A percentile compares a stretch with the other conserved stretches of the same genome.
Evolutionary conservation across 37 sponge, comb jelly and placozoan species (phyloP).

Genomic region (Ianthella basta): DNA sequence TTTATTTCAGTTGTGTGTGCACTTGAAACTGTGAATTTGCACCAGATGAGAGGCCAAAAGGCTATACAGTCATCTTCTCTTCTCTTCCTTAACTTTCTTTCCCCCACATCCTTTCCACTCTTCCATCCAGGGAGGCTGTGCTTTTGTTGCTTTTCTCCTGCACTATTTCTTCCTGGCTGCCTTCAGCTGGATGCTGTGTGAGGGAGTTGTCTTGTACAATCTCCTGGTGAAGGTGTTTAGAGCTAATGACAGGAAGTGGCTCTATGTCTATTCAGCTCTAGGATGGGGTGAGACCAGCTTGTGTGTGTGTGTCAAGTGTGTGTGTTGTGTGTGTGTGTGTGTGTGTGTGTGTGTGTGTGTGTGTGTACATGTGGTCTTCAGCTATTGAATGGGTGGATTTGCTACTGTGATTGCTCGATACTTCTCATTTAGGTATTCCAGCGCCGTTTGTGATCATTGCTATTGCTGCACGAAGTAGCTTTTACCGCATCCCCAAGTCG

Average conservation of each 20-base stretch:
- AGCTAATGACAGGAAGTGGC: slow-evolving; percentile 17
- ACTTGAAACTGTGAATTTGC: neutral
- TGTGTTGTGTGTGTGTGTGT: neutral
- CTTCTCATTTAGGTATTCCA: slow-evolving; percentile 34
- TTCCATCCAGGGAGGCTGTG: slow-evolving; percentile 10
- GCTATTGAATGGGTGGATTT: slow-evolving; percentile 1
- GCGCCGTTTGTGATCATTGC: slow-evolving; percentile 45
- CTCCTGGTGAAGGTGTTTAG: slow-evolving; percentile 27
- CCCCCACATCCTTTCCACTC: neutral
- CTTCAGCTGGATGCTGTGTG: slow-evolving; percentile 44
- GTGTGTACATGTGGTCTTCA: slow-evolving; percentile 4
- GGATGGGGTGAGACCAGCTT: slow-evolving; percentile 34
- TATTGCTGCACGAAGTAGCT: slow-evolving; percentile 7
- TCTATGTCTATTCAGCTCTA: slow-evolving; percentile 26
- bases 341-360: slow-evolving; percentile 22
- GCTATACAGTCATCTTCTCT: neutral
- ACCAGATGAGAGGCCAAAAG: too few relatives aligned
- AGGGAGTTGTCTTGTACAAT: slow-evolving; percentile 34
- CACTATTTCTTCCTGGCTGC: slow-evolving; percentile 46
- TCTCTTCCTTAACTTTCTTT: neutral
- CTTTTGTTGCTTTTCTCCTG: slow-evolving; percentile 11
- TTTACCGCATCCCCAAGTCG: slow-evolving; percentile 23
- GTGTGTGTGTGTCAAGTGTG: neutral
- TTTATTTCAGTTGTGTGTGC: too few relatives aligned
- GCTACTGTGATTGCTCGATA: too few relatives aligned